Base-by-base conservation (phyloP, 1,140 invertebrate species). In the Eumeta japonica region DNA sequence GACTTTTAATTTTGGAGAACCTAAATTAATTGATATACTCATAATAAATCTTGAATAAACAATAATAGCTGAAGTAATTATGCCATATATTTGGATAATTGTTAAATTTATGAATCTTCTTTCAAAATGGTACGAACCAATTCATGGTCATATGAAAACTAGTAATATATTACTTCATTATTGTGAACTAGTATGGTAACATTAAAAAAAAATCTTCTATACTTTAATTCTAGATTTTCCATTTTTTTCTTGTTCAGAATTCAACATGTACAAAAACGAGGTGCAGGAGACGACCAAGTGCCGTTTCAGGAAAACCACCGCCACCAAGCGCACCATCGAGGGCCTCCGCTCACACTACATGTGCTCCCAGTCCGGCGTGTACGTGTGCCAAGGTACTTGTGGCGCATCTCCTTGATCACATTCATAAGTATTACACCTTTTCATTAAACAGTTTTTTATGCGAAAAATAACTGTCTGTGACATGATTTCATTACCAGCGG, bases 341-440 rank as follows among this genome's bases (percentile, higher is more conserved):
- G 68, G 68, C 11, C 53, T 73, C 0, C 46, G 67, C 0, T 73
- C 67, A 0, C 67, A 73, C 31, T 73, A 70, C 35, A 73, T 73
- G 65, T 73, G 67, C 43, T 70, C 64, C 39, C 67, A 72, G 37
- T 66, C 62, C 0, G 67, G 67, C 0, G 62, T 70, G 3, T 72
- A 72, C 27, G 62, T 72, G 2, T 72, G 67, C 12, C 67, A 72
- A 56, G 67, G n/a, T n/a, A n/a, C n/a, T n/a, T n/a, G n/a, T n/a
- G 5, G n/a, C 5, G 20, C n/a, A 24, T 24, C 5, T 7, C 20
- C n/a, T 24, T 24, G 5, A 24, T 24, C n/a, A 5, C 5, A 24
- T 24, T n/a, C 5, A 24, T n/a, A 7, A 24, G 20, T 24, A 24
- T n/a, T 24, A 7, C 20, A 24, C 5, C n/a, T 24, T 7, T 24